Evolutionary conservation across 1,140 invertebrate genomes (phyloP).

Genomic region (Drosophila grimshawi): DNA sequence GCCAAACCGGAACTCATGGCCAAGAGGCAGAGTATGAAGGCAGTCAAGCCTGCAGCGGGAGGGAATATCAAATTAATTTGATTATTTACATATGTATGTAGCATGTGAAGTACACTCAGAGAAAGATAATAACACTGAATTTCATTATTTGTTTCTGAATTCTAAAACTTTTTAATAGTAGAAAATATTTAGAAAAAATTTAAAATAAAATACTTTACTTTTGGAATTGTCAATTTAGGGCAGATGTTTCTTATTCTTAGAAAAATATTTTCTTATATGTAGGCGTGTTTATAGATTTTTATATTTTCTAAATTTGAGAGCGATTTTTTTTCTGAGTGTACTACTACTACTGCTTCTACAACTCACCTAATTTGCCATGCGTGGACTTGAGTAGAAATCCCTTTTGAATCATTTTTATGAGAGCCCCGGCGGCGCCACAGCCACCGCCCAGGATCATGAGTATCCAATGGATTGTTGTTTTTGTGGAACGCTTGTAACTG

Average conservation of each 20-base stretch:
- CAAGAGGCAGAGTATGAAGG: slow-evolving; percentile 64
- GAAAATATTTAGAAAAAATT: no score
- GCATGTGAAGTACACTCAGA: no score
- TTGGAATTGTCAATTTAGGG: no score
- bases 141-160: no score
- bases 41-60: slow-evolving; percentile 58
- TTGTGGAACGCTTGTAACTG: slow-evolving; percentile 63
- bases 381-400: slow-evolving; percentile 54
- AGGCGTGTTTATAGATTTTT: neutral
- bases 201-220: no score
- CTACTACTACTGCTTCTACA: no score
- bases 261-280: no score
- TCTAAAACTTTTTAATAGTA: no score
- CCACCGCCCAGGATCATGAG: slow-evolving; percentile 68
- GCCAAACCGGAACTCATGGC: slow-evolving; percentile 68
- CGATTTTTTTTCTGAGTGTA: no score
- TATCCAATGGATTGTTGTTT: slow-evolving; percentile 82
- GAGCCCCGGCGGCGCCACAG: slow-evolving; percentile 68
- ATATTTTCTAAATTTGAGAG: no score
- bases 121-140: no score
- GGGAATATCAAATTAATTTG: neutral
- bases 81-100: no score
- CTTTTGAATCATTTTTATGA: slow-evolving; percentile 76
- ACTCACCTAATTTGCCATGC: slow-evolving; percentile 77
- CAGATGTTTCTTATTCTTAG: neutral